Conservation (phyloP, 2,113 vertebrate genomes). For the Albula goreensis region DNA sequence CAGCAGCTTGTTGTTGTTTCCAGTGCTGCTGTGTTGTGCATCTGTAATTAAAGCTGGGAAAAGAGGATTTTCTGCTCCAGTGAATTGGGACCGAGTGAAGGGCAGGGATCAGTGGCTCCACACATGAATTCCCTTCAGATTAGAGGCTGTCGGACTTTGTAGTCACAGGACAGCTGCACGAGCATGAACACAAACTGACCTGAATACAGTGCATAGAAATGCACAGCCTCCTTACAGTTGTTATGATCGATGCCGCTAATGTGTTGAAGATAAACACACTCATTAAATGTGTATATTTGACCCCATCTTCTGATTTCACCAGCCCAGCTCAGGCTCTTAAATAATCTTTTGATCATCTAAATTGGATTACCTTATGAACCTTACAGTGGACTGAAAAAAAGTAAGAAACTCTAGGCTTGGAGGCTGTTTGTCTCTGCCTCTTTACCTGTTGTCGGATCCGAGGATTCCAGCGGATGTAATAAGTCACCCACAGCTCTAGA, state of each 20-base stretch:
- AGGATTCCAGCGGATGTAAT: conserved; percentile 98
- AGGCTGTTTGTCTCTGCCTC: background rate
- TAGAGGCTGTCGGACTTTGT: background rate
- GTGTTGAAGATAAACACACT: background rate
- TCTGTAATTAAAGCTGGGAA: conserved; percentile 6
- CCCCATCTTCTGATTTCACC: background rate
- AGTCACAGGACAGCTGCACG: background rate
- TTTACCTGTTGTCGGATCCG: conserved; percentile 93
- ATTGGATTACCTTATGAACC: background rate
- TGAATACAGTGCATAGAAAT: no score
- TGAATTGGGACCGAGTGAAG: conserved; percentile 6
- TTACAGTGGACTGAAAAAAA: background rate
- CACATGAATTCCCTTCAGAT: background rate
- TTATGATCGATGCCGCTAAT: background rate
- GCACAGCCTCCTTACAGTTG: background rate
- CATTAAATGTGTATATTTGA: background rate
- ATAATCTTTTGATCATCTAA: background rate
- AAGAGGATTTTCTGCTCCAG: background rate
- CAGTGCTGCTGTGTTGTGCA: background rate
- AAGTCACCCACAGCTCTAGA: conserved; percentile 94
- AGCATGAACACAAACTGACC: background rate
- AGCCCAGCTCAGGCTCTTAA: background rate
- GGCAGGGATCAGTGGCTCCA: background rate
- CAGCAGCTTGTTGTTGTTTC: background rate
- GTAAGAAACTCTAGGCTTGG: background rate